Evolutionary conservation across 2,888 invertebrate genomes (phyloP).

Genomic region (Synergus umbraculus): DNA sequence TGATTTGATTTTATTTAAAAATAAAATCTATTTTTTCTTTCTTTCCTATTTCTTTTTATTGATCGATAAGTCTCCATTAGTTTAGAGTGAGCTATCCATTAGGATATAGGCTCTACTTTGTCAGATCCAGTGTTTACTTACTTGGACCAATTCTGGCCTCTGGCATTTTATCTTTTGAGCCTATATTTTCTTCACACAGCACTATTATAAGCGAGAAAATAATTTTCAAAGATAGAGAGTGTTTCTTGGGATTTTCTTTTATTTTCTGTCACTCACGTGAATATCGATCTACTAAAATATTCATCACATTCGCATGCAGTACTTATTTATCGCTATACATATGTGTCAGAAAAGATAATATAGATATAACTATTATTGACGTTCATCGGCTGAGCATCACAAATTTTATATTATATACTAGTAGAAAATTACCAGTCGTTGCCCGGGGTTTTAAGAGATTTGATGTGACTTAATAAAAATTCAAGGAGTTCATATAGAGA

Average conservation of each 20-base stretch:
- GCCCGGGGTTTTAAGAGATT: too few species aligned
- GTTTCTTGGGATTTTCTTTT: neutral
- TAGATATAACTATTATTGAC: neutral
- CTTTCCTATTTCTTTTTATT: constrained; percentile 47
- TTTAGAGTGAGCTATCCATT: constrained; percentile 55
- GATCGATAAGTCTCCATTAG: constrained; percentile 56
- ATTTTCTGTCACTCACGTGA: neutral
- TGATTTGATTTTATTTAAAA: neutral
- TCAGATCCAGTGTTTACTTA: constrained; percentile 45
- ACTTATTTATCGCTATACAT: neutral
- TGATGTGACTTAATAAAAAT: too few species aligned
- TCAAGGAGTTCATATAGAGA: too few species aligned
- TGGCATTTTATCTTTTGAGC: neutral
- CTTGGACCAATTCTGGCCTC: constrained; percentile 12
- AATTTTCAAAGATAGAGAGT: neutral
- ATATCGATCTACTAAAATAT: constrained; percentile 15
- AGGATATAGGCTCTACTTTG: constrained; percentile 45
- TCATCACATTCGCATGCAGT: constrained; percentile 16
- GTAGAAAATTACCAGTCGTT: too few species aligned
- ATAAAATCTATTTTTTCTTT: neutral
- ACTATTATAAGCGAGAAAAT: neutral
- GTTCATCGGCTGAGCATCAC: too few species aligned
- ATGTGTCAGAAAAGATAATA: neutral
- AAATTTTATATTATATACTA: too few species aligned
- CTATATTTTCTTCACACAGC: neutral